Base-by-base conservation (phyloP, 2,888 invertebrate genomes). In the Drosophila atripex region DNA sequence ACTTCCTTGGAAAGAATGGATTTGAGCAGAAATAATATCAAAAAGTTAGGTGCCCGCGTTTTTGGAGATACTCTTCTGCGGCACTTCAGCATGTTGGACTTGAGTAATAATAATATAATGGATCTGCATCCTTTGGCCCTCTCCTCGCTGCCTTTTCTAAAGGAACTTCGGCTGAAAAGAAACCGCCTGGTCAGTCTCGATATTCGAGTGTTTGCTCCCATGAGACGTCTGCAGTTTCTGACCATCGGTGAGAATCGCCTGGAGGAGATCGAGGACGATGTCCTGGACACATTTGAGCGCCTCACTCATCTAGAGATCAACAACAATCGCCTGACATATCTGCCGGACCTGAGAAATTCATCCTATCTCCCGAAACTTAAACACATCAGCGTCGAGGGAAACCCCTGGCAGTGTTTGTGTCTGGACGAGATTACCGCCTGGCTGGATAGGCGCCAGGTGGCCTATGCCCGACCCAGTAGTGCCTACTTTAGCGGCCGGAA, bases 391-490 rank as follows among this genome's bases (percentile, higher is more conserved):
- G 66, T 91, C 25, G 90, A 91, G 64, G 90, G 89, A 2, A 91
- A 91, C 73, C 91, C 91, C 1, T 91, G 91, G 91, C 90, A 91
- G 63, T 91, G 91, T 57, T 68, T 77, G 1, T 91, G 91, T 54
- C 77, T 90, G 45, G 78, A 91, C 57, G 88, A 82, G 35, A 60
- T 91, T 11, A 69, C 88, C 1, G 43, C 58, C n/a, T 90, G 85
- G 80, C 59, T 90, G 23, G 77, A 85, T n/a, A 14, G 12, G 1
- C 78, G 65, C 4, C 61, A 74, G 0, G 74, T 90, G 18, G 66
- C 75, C 16, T 90, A 89, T 56, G 69, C 86, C 5, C 77, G 83
- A 0, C 38, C 75, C 5, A 58, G 60, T 6, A 90, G 82, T 56
- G 82, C 75, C 35, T 90, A 88, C 52, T 90, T 76, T 53, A 84